Percentiles rank a stretch among this genome's conserved stretches.
Evolutionary conservation across 2,797 vertebrate species (phyloP).

Genomic region (Notoglanidium macrostoma): DNA sequence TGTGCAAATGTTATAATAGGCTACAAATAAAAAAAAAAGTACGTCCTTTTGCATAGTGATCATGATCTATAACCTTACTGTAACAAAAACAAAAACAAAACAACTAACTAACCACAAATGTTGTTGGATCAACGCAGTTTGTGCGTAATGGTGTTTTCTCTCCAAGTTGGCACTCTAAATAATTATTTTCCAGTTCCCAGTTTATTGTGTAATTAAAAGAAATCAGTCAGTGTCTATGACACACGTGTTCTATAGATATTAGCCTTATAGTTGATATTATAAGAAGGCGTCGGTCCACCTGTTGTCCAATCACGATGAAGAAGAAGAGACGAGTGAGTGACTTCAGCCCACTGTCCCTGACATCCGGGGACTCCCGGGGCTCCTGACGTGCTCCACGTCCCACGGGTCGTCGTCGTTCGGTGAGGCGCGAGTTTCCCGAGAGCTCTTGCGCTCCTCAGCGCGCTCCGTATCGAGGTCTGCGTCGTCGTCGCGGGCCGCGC

Average conservation of each 20-base stretch:
- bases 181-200: background rate
- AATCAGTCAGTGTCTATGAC: background rate
- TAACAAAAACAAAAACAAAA: background rate
- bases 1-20: background rate
- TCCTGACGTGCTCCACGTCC: slow-evolving; percentile 64
- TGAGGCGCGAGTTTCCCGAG: slow-evolving; percentile 67
- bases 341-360: slow-evolving; percentile 67
- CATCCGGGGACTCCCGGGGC: slow-evolving; percentile 66
- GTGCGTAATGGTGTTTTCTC: background rate
- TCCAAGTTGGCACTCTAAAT: background rate
- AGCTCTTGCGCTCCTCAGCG: slow-evolving; percentile 65
- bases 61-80: background rate
- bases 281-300: background rate
- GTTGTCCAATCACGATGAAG: background rate
- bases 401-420: slow-evolving; percentile 75
- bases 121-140: background rate
- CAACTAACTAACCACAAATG: background rate
- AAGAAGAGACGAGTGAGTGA: background rate
- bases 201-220: background rate
- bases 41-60: background rate
- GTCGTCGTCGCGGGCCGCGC: slow-evolving; percentile 59
- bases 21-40: background rate
- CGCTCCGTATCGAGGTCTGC: slow-evolving; percentile 49
- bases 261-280: background rate
- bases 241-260: background rate